Base-by-base conservation (phyloP, 1,140 invertebrate genomes). In the Lanistes nyassanus region DNA sequence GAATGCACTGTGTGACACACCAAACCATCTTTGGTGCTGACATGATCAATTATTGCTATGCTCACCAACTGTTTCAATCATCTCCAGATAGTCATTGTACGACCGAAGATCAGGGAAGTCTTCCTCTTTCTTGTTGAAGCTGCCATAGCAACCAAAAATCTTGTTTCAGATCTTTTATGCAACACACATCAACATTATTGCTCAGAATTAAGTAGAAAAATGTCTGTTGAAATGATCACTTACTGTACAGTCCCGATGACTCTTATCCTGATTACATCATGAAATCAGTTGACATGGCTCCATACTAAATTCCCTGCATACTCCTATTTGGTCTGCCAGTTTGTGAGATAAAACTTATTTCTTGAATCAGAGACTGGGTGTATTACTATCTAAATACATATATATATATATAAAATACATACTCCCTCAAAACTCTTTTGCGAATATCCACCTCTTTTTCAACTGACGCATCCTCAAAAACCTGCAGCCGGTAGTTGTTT, bases 371-470 rank as follows among this genome's bases (percentile, higher is more conserved):
- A n/a, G n/a, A n/a, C n/a, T n/a, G n/a, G n/a, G n/a, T n/a, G n/a
- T n/a, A n/a, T n/a, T n/a, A n/a, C 5, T 16, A 60, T 23, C 34
- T 47, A 34, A 31, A 23, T 6, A 62, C 60, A 39, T 13, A 65
- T 13, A 64, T 16, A 4, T 5, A 74, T n/a, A 19, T 16, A 75
- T 34, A 26, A 55, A 55, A 31, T 42, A 80, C 81, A 82, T 83
- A 90, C 89, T 89, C 88, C 85, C 94, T 94, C 0, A 98, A 87
- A 37, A 99, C 92, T 83, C 94, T 92, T 86, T 94, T 95, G 29
- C 98, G 91, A 81, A 99, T 98, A 83, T 99, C 97, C 13, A 99
- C 94, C 91, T 99, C 98, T 87, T 99, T 98, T 90, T 99, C 98
- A 2, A 99, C 95, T 89, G 92, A 92, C 2, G 97, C 90, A 92